phyloP scores from a whole-genome alignment of 1,140 invertebrate genomes.

The Drosophila funebris region DNA sequence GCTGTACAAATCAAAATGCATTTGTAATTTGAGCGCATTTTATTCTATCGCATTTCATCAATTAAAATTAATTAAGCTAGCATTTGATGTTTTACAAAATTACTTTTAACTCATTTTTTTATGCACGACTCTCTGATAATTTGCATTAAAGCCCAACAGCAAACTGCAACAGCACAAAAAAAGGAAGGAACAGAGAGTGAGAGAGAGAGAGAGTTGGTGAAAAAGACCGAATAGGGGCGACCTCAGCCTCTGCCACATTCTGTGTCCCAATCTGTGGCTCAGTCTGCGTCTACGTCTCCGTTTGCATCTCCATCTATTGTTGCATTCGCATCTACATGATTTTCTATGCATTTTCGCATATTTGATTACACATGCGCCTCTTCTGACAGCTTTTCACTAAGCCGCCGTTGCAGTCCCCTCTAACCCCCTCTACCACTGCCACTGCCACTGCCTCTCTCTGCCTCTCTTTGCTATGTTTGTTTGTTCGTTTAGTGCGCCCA shows the following conservation, averaged over 20 bases:
- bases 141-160: slow-evolving; percentile 10
- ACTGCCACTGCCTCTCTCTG: slow-evolving; percentile 5
- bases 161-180: too few relatives aligned
- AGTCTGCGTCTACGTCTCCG: neutral
- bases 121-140: slow-evolving; percentile 40
- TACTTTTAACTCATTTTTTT: slow-evolving; percentile 61
- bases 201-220: neutral
- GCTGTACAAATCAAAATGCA: slow-evolving; percentile 5
- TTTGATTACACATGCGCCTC: slow-evolving; percentile 65
- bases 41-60: slow-evolving; percentile 28
- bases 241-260: neutral
- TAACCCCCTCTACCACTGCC: neutral
- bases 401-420: slow-evolving; percentile 19
- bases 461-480: slow-evolving; percentile 42
- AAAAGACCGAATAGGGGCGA: neutral
- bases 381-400: slow-evolving; percentile 58
- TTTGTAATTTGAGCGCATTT: slow-evolving; percentile 1
- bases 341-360: slow-evolving; percentile 58
- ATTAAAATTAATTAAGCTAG: slow-evolving; percentile 66
- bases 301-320: neutral
- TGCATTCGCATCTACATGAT: slow-evolving; percentile 61
- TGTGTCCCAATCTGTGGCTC: neutral
- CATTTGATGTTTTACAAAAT: slow-evolving; percentile 56
- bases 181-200: neutral
- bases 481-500: slow-evolving; percentile 61